These are phyloP conservation scores for Gopherus evgoodei DNA, from an alignment of 2,113 vertebrate genomes.

Conservation along the genomic window DNA sequence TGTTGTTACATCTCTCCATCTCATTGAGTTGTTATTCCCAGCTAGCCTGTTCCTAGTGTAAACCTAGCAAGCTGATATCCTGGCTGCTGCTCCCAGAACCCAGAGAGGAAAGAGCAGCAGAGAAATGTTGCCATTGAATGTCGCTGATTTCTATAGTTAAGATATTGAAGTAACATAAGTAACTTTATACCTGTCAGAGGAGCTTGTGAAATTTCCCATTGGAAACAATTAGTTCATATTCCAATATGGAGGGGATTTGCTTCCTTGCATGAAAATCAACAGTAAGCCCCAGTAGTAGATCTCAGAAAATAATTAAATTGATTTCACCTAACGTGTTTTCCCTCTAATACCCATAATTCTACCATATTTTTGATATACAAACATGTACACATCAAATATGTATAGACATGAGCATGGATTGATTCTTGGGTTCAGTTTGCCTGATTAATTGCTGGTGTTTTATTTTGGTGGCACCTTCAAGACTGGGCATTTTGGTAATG, in stretches of 20 bases:
- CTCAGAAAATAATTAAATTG: background rate
- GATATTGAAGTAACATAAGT: background rate
- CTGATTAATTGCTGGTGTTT: slow-evolving; percentile 11
- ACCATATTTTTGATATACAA: background rate
- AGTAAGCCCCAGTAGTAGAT: background rate
- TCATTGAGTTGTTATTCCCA: background rate
- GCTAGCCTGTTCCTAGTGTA: background rate
- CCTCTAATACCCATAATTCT: background rate
- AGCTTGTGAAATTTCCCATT: slow-evolving; percentile 19
- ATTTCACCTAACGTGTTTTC: background rate
- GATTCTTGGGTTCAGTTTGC: background rate
- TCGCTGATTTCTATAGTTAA: background rate
- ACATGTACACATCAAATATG: background rate
- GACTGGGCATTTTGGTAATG: background rate
- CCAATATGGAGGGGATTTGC: background rate
- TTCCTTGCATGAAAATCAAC: background rate
- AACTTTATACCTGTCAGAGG: background rate
- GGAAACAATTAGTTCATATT: background rate
- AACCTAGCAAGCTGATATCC: background rate
- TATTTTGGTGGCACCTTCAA: background rate
- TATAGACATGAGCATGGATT: background rate
- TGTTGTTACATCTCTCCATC: background rate
- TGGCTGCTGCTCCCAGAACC: background rate
- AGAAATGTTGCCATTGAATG: background rate
- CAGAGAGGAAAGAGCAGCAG: background rate